Conservation (phyloP, 2,797 vertebrate genomes). For the Triplophysa yarkandensis region DNA sequence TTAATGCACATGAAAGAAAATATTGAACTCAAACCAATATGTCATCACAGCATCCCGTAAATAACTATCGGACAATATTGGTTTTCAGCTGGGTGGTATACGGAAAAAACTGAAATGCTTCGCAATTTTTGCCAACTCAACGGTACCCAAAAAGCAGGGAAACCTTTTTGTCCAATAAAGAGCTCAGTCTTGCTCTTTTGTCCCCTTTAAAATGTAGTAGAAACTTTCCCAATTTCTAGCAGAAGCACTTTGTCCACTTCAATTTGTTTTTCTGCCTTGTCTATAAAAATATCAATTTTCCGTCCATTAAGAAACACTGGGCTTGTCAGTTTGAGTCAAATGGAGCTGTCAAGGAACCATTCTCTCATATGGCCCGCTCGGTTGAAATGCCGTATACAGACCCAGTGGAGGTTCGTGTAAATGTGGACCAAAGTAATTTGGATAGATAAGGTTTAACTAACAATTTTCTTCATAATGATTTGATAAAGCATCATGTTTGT, state of each 20-base stretch:
- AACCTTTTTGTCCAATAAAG: slow-evolving; percentile 23
- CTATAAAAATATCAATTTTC: slow-evolving; percentile 28
- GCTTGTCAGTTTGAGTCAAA: slow-evolving; percentile 38
- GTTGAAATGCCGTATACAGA: background rate
- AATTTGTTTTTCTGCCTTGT: slow-evolving; percentile 12
- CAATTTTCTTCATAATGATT: no score
- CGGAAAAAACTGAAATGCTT: background rate
- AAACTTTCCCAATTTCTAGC: background rate
- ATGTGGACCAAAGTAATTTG: background rate
- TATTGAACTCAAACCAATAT: no score
- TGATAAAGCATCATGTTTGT: background rate
- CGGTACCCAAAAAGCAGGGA: background rate
- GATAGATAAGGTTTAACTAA: background rate
- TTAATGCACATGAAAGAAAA: no score
- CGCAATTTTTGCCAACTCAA: background rate
- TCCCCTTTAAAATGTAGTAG: background rate
- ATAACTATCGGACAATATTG: background rate
- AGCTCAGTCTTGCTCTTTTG: background rate
- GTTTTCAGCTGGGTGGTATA: background rate
- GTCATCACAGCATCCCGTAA: no score
- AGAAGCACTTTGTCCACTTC: slow-evolving; percentile 10
- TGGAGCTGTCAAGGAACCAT: slow-evolving; percentile 15
- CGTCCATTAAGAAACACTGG: slow-evolving; percentile 43
- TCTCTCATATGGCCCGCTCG: background rate
- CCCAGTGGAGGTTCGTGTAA: background rate